A percentile compares a stretch with the other conserved stretches of the same genome.
Evolutionary conservation across 1,140 invertebrate species (phyloP).

Genomic region (Nephotettix cincticeps): DNA sequence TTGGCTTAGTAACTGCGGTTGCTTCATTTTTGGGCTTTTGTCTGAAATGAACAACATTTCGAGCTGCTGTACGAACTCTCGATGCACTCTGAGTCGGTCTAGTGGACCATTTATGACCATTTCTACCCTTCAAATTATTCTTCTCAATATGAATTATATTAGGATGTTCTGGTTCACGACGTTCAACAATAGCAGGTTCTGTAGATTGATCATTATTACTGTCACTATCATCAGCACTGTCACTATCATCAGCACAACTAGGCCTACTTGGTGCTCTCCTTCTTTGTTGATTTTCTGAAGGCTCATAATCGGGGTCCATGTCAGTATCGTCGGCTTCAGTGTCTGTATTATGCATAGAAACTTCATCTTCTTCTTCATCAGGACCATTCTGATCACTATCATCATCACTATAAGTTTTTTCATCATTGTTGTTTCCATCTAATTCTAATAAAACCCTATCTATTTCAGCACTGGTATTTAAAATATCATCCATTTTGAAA

Average conservation of each 20-base stretch:
- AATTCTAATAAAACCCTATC: background rate
- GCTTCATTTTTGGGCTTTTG: constrained; percentile 26
- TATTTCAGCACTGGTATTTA: background rate
- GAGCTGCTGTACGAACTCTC: background rate
- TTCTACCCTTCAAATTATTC: constrained; percentile 14
- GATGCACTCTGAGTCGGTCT: background rate
- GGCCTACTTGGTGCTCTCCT: background rate
- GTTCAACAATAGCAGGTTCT: background rate
- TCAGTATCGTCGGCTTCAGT: background rate
- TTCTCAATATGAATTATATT: background rate
- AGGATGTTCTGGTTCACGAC: background rate
- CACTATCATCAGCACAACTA: background rate
- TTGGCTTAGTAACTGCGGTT: constrained; percentile 16
- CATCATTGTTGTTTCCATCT: background rate
- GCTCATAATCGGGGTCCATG: background rate
- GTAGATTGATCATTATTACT: background rate
- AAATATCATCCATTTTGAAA: background rate
- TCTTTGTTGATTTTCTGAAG: background rate
- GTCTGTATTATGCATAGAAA: background rate
- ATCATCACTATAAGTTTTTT: background rate
- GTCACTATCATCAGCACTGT: background rate
- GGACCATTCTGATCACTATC: background rate
- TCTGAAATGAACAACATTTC: constrained; percentile 20
- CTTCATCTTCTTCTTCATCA: background rate
- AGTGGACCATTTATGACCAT: constrained; percentile 13